phyloP scores from a whole-genome alignment of 2,888 invertebrate species.

The Dryomyza anilis region DNA sequence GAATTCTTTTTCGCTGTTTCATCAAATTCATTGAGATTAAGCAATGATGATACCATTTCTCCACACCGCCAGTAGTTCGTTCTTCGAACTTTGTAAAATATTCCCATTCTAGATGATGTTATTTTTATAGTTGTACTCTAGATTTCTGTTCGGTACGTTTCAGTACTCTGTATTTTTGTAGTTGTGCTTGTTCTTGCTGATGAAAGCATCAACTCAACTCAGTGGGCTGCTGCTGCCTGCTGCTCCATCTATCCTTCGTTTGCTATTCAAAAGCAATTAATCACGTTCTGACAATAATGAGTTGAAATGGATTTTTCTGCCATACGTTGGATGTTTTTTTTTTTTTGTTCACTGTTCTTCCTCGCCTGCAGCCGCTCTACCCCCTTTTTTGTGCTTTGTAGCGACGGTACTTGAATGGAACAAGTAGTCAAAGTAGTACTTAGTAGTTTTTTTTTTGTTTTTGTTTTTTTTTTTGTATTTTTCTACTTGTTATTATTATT shows the following conservation, averaged over 20 bases:
- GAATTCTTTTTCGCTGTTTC: too few relatives aligned
- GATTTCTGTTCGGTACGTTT: not conserved
- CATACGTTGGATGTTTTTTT: not conserved
- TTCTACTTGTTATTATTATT: not conserved
- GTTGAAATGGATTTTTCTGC: conserved; percentile 31
- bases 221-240: not conserved
- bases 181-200: not conserved
- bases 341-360: not conserved
- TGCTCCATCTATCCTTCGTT: conserved; percentile 18
- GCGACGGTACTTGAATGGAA: not conserved
- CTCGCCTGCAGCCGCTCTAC: not conserved
- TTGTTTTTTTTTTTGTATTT: not conserved
- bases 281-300: conserved; percentile 48
- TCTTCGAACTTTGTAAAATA: too few relatives aligned
- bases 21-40: too few relatives aligned
- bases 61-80: too few relatives aligned
- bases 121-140: conserved; percentile 8
- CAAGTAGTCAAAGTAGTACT: conserved; percentile 1
- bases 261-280: conserved; percentile 43
- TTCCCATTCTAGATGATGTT: too few relatives aligned
- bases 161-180: conserved; percentile 4
- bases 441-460: not conserved
- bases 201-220: not conserved
- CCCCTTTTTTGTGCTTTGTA: not conserved
- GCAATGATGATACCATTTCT: too few relatives aligned